phyloP scores from a whole-genome alignment of 2,888 invertebrate genomes.

The Drosophila antonietae region DNA sequence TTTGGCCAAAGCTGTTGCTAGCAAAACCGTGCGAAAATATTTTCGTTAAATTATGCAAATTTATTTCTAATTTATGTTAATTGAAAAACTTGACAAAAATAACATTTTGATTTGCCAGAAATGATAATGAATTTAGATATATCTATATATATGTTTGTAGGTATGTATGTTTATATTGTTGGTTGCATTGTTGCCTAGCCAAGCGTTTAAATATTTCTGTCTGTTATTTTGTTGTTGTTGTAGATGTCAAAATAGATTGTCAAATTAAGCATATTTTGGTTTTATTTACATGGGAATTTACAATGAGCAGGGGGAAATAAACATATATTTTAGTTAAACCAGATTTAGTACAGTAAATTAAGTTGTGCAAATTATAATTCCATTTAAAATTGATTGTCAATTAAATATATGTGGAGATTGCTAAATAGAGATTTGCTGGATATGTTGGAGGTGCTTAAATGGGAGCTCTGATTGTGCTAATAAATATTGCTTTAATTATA shows the following conservation, averaged over 20 bases:
- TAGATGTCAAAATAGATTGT: too few relatives aligned
- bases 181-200: conserved; percentile 1
- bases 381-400: background rate
- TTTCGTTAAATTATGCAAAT: conserved; percentile 27
- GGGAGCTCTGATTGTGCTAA: background rate
- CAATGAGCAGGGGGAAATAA: background rate
- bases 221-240: conserved; percentile 2
- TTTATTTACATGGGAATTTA: background rate
- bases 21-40: conserved; percentile 23
- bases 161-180: background rate
- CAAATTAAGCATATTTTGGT: background rate
- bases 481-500: background rate
- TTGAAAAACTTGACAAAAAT: conserved; percentile 56
- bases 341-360: conserved; percentile 1
- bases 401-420: background rate
- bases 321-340: background rate
- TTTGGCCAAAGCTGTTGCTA: conserved; percentile 39
- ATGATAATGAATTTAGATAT: conserved; percentile 3
- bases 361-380: background rate
- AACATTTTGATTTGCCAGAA: conserved; percentile 10
- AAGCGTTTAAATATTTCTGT: background rate
- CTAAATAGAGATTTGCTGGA: background rate
- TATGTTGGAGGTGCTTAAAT: background rate
- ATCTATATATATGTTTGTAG: background rate
- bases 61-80: conserved; percentile 65